These are phyloP conservation scores for Platycnemis pennipes DNA, from an alignment of 2,888 invertebrate species.

Conservation along the genomic window DNA sequence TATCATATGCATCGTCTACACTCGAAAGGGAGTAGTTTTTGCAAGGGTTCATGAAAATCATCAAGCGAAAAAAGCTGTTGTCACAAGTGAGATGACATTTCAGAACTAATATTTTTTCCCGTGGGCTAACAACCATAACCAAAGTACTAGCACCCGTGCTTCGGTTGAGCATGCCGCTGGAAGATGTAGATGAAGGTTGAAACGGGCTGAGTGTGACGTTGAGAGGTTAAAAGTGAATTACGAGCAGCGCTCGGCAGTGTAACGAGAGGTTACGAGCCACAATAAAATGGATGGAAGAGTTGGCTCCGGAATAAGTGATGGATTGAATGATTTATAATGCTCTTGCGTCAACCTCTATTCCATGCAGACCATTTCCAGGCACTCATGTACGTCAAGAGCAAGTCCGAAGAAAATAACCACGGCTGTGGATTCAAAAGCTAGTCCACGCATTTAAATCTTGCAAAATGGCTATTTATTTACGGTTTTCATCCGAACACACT, in stretches of 20 bases:
- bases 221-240: constrained; percentile 19
- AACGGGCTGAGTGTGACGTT: neutral
- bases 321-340: constrained; percentile 13
- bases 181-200: constrained; percentile 8
- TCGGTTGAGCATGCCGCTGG: neutral
- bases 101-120: neutral
- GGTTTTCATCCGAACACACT: neutral
- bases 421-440: too few relatives aligned
- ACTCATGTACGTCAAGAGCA: neutral
- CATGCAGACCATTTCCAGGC: neutral
- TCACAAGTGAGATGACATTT: neutral
- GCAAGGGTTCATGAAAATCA: neutral
- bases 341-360: neutral
- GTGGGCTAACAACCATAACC: neutral
- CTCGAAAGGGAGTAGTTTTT: too few relatives aligned
- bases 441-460: neutral
- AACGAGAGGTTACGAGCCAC: constrained; percentile 7
- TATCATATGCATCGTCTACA: too few relatives aligned
- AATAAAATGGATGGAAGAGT: neutral
- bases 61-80: neutral
- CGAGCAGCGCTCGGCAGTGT: neutral
- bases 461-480: neutral
- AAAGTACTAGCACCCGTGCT: neutral
- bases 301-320: neutral
- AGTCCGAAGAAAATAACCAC: neutral